Evolutionary conservation across 1,140 invertebrate species (phyloP).

Genomic region (Papilio polyxenes): DNA sequence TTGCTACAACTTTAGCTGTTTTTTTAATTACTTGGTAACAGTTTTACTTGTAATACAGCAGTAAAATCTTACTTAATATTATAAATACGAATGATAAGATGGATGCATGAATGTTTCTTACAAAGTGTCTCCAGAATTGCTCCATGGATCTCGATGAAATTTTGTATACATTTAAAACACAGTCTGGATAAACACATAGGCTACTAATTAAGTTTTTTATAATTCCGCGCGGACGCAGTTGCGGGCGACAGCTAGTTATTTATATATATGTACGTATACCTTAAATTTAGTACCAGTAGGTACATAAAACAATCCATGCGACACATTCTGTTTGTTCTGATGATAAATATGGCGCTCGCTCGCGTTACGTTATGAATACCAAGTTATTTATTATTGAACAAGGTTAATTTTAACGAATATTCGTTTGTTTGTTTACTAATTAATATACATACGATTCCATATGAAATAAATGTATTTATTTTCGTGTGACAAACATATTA

Average conservation of each 20-base stretch:
- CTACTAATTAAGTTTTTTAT: no score
- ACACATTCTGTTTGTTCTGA: neutral
- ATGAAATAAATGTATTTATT: neutral
- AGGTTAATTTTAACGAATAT: slow-evolving; percentile 9
- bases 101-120: no score
- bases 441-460: neutral
- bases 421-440: slow-evolving; percentile 1
- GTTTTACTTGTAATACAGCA: no score
- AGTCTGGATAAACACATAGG: no score
- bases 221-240: no score
- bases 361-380: neutral
- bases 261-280: neutral
- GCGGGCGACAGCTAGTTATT: neutral
- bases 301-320: neutral
- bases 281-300: neutral
- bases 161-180: no score
- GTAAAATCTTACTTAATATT: no score
- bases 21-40: no score
- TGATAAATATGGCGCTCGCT: neutral
- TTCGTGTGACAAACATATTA: neutral
- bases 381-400: neutral
- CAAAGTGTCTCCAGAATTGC: no score
- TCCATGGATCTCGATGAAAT: no score
- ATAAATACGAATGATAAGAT: no score
- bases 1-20: no score